Evolutionary conservation across 2,113 vertebrate species (phyloP), one percentile per base, ranked within the genome.

Genomic region (Pachypanchax playfairii): DNA sequence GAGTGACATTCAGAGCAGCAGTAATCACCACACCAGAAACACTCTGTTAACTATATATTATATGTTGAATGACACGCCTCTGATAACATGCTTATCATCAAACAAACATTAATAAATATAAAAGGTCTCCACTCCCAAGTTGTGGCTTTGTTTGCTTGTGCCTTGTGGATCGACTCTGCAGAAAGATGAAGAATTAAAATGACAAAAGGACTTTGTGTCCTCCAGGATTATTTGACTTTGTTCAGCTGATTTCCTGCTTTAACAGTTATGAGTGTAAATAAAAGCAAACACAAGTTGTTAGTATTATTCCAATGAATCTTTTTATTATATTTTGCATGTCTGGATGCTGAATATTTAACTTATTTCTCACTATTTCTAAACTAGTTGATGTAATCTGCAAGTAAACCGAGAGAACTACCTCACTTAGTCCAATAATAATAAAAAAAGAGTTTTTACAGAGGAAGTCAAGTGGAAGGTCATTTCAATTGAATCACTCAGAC

Each of bases 391-490:
- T n/a, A n/a, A 47, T 42, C 41, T 10, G 36, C 60, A 22, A 38
- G 3, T 13, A 49, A 57, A 36, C 54, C 57, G 33, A 0, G 64
- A 70, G 53, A 53, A 25, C 67, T 13, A 54, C 51, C 21, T 28
- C 35, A 18, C 65, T 65, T 43, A 1, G 69, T 61, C 67, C 38
- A 79, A 75, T 73, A 62, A 70, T 74, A 68, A 70, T 38, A 29
- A 25, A 51, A 64, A 44, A 58, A 52, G 47, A 54, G 59, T 59
- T 70, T 72, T 74, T 36, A 64, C 33, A 33, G 29, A 39, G 12
- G 28, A 65, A 75, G 79, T 86, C 83, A 76, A 80, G 71, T 61
- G 38, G 55, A 71, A 77, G 77, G 86, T 81, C n/a, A 5, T 11
- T 20, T 57, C 53, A 78, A 74, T 80, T 83, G 79, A 86, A 72